Base-by-base conservation (phyloP, 2,888 invertebrate species). In the Mantis religiosa region DNA sequence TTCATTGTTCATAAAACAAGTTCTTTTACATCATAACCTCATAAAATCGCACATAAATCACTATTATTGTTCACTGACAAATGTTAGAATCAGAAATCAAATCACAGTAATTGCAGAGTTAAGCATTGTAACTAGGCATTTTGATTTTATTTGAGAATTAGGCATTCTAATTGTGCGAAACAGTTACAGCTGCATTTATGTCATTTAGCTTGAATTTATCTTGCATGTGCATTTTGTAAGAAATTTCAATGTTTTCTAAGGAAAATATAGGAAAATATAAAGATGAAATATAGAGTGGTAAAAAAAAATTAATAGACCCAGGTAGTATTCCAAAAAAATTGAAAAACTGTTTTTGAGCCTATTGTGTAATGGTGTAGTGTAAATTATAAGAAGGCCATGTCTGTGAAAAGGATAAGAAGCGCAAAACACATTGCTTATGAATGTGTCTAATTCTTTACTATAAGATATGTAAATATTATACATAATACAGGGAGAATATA, bases 401-500 rank as follows among this genome's bases (percentile, higher is more conserved):
- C 54, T 71, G 54, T 71, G 54, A 27, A 85, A 87, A 28, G 47
- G 28, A 82, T 41, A n/a, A 82, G 71, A 30, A 25, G n/a, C n/a
- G 28, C 54, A 83, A 20, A 88, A 88, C 88, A 83, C 88, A 88
- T 83, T 88, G 88, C 88, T 88, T 88, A n/a, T 88, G 83, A 88
- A 83, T 88, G 88, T 83, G 83, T 88, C 83, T 47, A 88, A 83
- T 54, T 54, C 30, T n/a, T 81, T 83, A 86, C 83, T 89, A 82
- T 86, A 89, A 89, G 41, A 47, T 86, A 83, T 89, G 89, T 89
- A 89, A 89, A 89, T 89, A 89, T 82, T 86, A 82, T 85, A 86
- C 28, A 84, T 84, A 87, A 88, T 89, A 89, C 89, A 89, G 89
- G 89, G 89, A 89, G 85, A 88, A 87, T 82, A 81, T 87, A 41